These are phyloP conservation scores for Syrrhaptes paradoxus DNA, from an alignment of 2,113 vertebrate species.

Conservation along the genomic window DNA sequence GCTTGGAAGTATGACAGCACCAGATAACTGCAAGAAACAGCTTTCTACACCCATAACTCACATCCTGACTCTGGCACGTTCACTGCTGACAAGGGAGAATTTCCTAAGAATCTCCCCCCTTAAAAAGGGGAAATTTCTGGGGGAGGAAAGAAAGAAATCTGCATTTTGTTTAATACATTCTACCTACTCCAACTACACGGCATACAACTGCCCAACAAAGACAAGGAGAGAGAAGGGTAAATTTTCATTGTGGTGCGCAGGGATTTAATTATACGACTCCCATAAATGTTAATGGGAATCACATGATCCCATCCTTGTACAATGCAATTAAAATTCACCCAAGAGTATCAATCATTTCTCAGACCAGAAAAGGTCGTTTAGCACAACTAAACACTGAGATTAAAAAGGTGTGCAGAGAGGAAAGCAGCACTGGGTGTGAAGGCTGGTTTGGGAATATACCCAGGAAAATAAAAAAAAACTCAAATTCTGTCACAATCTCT, in stretches of 20 bases:
- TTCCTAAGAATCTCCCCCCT: neutral
- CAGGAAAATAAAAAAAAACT: neutral
- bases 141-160: neutral
- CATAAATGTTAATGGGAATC: conserved; percentile 47
- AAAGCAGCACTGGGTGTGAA: neutral
- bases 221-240: neutral
- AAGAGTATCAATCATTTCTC: conserved; percentile 12
- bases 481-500: neutral
- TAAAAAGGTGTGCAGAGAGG: neutral
- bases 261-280: neutral
- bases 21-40: neutral
- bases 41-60: neutral
- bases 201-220: neutral
- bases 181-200: neutral
- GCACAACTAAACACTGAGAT: neutral
- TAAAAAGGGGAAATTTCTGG: neutral
- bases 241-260: neutral
- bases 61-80: neutral
- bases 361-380: conserved; percentile 9
- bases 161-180: neutral
- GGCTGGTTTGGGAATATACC: neutral
- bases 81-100: neutral
- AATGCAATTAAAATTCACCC: neutral
- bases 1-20: neutral
- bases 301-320: neutral